Conservation (phyloP, 2,113 vertebrate genomes). For the Corythornis madagascariensis region DNA sequence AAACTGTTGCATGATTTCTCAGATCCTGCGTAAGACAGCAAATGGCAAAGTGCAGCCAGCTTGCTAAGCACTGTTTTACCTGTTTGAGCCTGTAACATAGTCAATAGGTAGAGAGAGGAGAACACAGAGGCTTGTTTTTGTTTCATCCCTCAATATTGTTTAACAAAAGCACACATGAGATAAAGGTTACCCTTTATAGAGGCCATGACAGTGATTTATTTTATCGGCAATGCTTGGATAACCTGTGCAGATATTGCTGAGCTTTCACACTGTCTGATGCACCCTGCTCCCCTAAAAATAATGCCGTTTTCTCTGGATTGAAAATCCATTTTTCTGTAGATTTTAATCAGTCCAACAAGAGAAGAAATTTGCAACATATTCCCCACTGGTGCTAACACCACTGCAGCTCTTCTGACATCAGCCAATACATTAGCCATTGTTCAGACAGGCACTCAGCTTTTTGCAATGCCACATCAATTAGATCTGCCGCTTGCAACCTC, state of each 20-base stretch:
- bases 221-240: background rate
- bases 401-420: background rate
- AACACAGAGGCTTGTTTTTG: background rate
- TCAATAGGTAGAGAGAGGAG: background rate
- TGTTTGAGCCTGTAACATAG: background rate
- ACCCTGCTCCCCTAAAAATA: background rate
- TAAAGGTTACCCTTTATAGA: background rate
- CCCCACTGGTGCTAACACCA: background rate
- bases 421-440: background rate
- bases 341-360: background rate
- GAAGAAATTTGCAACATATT: background rate
- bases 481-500: background rate
- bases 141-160: background rate
- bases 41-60: background rate
- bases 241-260: background rate
- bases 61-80: background rate
- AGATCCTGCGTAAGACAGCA: background rate
- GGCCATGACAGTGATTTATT: background rate
- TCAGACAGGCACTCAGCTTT: background rate
- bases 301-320: background rate
- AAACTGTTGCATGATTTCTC: background rate
- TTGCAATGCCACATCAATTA: background rate
- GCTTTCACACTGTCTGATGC: background rate
- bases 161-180: background rate
- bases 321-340: background rate